Conservation (phyloP, 2,113 vertebrate genomes). For the Pygathrix nemaeus region DNA sequence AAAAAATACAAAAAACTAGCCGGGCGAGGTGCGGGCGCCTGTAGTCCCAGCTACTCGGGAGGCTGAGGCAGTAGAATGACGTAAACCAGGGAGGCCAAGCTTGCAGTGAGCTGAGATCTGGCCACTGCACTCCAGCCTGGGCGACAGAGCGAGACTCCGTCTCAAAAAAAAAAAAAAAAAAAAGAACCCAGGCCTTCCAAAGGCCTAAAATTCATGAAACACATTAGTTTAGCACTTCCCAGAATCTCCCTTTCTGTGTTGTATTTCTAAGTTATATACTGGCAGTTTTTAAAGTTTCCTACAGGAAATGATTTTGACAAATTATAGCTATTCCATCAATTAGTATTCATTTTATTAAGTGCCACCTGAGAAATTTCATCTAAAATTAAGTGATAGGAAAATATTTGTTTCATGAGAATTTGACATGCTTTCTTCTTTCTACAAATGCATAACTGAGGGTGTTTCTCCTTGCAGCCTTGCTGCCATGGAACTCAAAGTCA, state of each 20-base stretch:
- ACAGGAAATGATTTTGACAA: background rate
- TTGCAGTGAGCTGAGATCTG: no score
- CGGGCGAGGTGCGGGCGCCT: no score
- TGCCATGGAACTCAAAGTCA: background rate
- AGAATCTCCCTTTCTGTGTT: background rate
- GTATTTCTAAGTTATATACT: background rate
- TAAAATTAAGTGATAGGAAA: background rate
- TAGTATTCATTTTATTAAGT: background rate
- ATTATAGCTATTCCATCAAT: background rate
- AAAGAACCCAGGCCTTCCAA: background rate
- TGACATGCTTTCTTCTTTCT: background rate
- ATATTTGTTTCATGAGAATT: background rate
- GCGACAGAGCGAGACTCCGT: no score
- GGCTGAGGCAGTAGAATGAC: no score
- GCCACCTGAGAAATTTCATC: background rate
- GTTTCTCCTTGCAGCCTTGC: background rate
- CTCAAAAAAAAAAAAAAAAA: no score
- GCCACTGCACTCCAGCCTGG: no score
- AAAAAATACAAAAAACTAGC: no score
- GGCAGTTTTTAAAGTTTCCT: background rate
- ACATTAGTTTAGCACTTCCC: background rate
- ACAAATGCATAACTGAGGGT: background rate
- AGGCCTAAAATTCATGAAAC: background rate
- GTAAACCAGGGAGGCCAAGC: no score
- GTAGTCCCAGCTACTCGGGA: no score